Conservation (phyloP, 2,113 vertebrate species). For the Ceyx melanurus region DNA sequence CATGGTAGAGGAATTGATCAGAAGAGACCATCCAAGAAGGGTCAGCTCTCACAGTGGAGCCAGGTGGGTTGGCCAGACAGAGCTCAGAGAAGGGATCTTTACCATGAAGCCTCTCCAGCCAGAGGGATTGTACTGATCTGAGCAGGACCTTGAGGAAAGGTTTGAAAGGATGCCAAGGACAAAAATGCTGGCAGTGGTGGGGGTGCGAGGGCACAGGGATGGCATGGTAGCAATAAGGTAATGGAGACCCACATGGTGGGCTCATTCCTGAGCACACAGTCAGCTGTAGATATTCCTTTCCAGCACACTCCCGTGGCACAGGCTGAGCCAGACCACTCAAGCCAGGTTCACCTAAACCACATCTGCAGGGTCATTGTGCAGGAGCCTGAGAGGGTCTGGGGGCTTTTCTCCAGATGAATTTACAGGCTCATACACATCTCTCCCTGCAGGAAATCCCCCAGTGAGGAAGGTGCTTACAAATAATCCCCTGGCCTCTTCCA, state of each 20-base stretch:
- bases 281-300: background rate
- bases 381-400: background rate
- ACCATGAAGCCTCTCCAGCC: background rate
- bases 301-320: fast-evolving
- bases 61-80: background rate
- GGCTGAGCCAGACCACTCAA: fast-evolving
- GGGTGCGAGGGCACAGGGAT: background rate
- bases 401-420: background rate
- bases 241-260: background rate
- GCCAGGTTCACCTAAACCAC: fast-evolving
- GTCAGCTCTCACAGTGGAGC: background rate
- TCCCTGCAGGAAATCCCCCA: background rate
- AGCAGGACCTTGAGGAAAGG: background rate
- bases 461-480: background rate
- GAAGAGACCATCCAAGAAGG: background rate
- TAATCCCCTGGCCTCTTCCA: background rate
- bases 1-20: fast-evolving
- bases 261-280: fast-evolving
- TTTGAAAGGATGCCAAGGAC: background rate
- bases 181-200: background rate
- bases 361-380: fast-evolving
- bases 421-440: background rate
- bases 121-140: background rate
- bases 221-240: background rate
- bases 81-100: background rate